Percentiles rank a stretch among this genome's conserved stretches.
Evolutionary conservation across 2,797 vertebrate species (phyloP).

Genomic region (Pangasius macronema): DNA sequence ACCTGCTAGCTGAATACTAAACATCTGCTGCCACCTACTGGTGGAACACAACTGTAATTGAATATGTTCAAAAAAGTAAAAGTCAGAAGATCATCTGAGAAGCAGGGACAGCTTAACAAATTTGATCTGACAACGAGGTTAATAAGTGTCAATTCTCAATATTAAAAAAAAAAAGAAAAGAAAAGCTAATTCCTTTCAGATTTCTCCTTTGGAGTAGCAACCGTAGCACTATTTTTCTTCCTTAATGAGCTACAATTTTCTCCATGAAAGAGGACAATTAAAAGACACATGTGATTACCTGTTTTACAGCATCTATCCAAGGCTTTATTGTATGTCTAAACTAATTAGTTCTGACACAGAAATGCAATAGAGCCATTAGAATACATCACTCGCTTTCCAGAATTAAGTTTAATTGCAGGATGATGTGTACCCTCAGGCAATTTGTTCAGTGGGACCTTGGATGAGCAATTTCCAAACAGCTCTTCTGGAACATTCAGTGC

Average conservation of each 20-base stretch:
- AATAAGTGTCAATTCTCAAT: neutral
- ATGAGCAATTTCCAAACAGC: slow-evolving; percentile 9
- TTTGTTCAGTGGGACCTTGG: neutral
- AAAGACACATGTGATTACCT: slow-evolving; percentile 16
- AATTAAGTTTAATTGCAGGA: slow-evolving; percentile 29
- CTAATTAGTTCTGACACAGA: slow-evolving; percentile 31
- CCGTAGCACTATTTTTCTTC: neutral
- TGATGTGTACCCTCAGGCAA: slow-evolving; percentile 10
- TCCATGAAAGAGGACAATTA: slow-evolving; percentile 24
- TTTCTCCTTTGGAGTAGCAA: neutral
- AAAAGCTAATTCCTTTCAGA: neutral
- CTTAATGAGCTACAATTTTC: slow-evolving; percentile 2
- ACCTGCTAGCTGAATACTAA: slow-evolving; percentile 42
- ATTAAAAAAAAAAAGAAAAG: neutral
- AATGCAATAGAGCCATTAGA: slow-evolving; percentile 17
- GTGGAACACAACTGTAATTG: neutral
- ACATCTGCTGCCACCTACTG: slow-evolving; percentile 76
- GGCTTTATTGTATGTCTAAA: slow-evolving; percentile 37
- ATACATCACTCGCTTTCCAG: slow-evolving; percentile 35
- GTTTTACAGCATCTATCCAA: slow-evolving; percentile 21
- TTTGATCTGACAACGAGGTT: neutral
- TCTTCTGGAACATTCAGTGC: neutral
- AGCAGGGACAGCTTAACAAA: neutral
- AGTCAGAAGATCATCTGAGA: neutral
- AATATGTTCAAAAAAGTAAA: neutral